Evolutionary conservation across 2,797 vertebrate genomes (phyloP), one percentile per base, ranked within the genome.

Genomic region (Diglossa cyanea): DNA sequence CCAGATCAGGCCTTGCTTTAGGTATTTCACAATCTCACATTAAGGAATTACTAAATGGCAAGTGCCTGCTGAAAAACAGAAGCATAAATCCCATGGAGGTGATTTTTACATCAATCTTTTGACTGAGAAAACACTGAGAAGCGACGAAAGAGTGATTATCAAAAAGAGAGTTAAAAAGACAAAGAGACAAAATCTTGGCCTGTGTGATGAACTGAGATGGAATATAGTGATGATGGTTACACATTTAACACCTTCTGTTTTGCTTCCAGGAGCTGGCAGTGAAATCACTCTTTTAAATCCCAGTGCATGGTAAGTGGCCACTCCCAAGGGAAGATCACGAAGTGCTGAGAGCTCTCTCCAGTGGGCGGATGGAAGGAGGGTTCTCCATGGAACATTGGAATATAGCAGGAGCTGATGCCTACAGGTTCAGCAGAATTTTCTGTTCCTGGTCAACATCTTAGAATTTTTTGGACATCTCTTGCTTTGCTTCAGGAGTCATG

Each of bases 251-350:
- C 15, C 26, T 76, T 25, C 15, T 58, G 19, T 39, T 90, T 75
- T 66, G 17, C 53, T 86, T 74, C 76, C 33, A 78, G 79, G 54
- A 51, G 6, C 17, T 14, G 55, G n/a, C 15, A 66, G 35, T 21
- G 18, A 58, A 81, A 66, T 17, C 1, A n/a, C 33, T 70, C 15
- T 40, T 39, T 37, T 39, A 76, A 84, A 66, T n/a, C 40, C 58
- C 28, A 20, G n/a, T 16, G 30, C 2, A 21, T 39, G 65, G 53
- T 44, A 88, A 11, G 4, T 14, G 4, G 37, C 9, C 19, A 3
- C 10, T 57, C 39, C n/a, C 26, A 18, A 39, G 42, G n/a, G 60
- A 39, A 23, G 44, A 24, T 42, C 24, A 2, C 0, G 0, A 0
- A 0, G 4, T 30, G 26, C 45, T 28, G 50, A 45, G 62, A 67